These are phyloP conservation scores for Coecobrya sp. DNA, from an alignment of 2,888 invertebrate genomes.

Conservation along the genomic window DNA sequence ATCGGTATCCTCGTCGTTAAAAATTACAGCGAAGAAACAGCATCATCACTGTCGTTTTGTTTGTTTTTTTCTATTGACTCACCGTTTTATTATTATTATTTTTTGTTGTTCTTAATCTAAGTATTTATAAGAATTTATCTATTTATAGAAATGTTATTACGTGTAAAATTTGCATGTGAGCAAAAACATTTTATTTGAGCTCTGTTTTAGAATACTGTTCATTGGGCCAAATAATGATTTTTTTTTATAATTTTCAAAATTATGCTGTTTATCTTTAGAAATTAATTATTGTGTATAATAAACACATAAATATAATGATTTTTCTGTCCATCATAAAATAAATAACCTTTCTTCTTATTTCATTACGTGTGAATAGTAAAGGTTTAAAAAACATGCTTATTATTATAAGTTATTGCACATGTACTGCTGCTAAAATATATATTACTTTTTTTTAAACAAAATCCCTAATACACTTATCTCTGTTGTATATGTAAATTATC, in stretches of 20 bases:
- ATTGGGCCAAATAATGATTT: neutral
- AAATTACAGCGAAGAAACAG: constrained; percentile 33
- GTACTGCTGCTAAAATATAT: neutral
- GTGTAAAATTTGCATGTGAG: neutral
- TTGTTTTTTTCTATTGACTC: constrained; percentile 53
- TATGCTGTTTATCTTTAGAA: neutral
- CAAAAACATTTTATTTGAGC: neutral
- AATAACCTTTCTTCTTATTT: neutral
- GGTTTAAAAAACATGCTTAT: neutral
- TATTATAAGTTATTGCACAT: neutral
- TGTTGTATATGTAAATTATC: constrained; percentile 11
- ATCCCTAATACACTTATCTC: constrained; percentile 17
- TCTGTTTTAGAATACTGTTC: neutral
- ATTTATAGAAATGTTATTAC: neutral
- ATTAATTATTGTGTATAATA: neutral
- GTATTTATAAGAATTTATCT: constrained; percentile 25
- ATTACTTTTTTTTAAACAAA: constrained; percentile 31
- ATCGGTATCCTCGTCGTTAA: constrained; percentile 53
- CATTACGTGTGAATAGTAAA: neutral
- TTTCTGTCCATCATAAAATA: neutral
- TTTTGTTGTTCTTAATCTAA: constrained; percentile 36
- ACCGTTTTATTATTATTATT: constrained; percentile 53
- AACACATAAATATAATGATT: neutral
- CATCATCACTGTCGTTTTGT: constrained; percentile 53
- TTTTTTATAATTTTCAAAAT: constrained; percentile 41